These are phyloP conservation scores for Heliangelus exortis DNA, from an alignment of 2,797 vertebrate genomes.

Conservation along the genomic window DNA sequence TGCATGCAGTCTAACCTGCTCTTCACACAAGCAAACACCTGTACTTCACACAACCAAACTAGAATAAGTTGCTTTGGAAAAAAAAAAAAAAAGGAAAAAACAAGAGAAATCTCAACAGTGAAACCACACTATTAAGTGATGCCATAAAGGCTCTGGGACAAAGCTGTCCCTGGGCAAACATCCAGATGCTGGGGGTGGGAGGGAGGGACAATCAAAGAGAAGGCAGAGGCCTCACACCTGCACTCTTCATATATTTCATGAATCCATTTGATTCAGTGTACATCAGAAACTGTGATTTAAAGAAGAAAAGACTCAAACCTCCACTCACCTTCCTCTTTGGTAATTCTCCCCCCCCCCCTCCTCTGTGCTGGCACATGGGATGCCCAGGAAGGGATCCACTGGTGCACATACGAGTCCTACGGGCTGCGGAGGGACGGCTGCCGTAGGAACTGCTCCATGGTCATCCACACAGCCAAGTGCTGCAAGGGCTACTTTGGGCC, in stretches of 20 bases:
- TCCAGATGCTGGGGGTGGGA: neutral
- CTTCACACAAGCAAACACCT: neutral
- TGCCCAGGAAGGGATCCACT: constrained; percentile 54
- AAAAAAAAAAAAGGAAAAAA: neutral
- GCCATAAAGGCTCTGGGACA: neutral
- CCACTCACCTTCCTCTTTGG: neutral
- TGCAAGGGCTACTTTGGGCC: constrained; percentile 89
- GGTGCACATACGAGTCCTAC: constrained; percentile 55
- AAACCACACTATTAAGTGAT: neutral
- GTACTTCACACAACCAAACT: neutral
- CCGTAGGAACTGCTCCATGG: constrained; percentile 79
- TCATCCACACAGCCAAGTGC: constrained; percentile 83
- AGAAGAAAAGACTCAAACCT: fast-evolving
- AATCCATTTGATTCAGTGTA: neutral
- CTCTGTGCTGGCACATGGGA: fast-evolving
- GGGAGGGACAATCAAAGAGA: too few species aligned
- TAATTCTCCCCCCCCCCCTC: neutral
- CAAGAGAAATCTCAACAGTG: neutral
- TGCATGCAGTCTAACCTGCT: neutral
- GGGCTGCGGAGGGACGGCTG: constrained; percentile 78
- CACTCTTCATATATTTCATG: neutral
- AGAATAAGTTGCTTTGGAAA: neutral
- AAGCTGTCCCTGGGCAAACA: neutral
- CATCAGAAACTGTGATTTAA: neutral
- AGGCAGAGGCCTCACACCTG: fast-evolving